Evolutionary conservation across 2,113 vertebrate species (phyloP).

Genomic region (Ellobius talpinus): DNA sequence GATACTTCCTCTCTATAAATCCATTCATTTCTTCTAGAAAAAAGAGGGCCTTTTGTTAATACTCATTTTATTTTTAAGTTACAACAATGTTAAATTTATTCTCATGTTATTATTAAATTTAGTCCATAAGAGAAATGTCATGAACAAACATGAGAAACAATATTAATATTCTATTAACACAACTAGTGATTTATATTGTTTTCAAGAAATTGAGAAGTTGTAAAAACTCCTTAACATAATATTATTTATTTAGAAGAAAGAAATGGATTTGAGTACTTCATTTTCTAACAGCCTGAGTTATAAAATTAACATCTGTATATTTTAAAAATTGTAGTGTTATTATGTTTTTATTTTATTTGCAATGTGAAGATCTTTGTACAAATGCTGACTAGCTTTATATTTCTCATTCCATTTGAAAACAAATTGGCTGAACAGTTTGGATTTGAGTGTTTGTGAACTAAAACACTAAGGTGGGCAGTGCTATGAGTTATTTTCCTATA

Average conservation of each 20-base stretch:
- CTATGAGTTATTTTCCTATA: background rate
- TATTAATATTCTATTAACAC: background rate
- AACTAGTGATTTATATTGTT: background rate
- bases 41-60: background rate
- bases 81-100: slow-evolving; percentile 20
- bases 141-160: background rate
- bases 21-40: slow-evolving; percentile 50
- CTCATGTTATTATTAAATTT: slow-evolving; percentile 57
- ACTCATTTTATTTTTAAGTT: slow-evolving; percentile 48
- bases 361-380: background rate
- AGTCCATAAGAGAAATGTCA: background rate
- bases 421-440: background rate
- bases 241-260: background rate
- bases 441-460: background rate
- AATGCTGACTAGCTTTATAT: background rate
- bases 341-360: background rate
- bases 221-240: background rate
- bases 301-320: background rate
- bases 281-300: background rate
- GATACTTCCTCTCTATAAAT: slow-evolving; percentile 46
- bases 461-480: background rate
- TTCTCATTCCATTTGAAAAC: background rate
- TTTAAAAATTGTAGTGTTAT: background rate
- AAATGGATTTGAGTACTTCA: background rate
- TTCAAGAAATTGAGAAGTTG: background rate